These are phyloP conservation scores for Erebia epiphron DNA, from an alignment of 2,888 invertebrate genomes.

Conservation along the genomic window DNA sequence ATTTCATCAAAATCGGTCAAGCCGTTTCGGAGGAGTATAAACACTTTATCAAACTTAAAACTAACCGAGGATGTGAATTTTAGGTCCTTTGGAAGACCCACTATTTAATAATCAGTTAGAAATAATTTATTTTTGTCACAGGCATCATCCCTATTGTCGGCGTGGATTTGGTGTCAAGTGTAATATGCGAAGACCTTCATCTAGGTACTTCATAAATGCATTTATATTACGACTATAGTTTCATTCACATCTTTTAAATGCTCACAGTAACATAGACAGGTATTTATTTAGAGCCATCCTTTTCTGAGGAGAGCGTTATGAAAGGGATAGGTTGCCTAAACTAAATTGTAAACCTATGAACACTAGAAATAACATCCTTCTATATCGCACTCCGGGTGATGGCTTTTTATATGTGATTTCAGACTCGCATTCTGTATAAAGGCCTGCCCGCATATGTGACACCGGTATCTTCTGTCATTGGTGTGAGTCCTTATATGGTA, in stretches of 20 bases:
- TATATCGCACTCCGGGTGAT: slow-evolving; percentile 68
- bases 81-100: too few relatives aligned
- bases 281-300: too few relatives aligned
- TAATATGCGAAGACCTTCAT: not conserved
- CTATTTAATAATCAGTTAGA: too few relatives aligned
- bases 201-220: slow-evolving; percentile 3
- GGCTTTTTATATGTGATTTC: slow-evolving; percentile 82
- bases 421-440: slow-evolving; percentile 83
- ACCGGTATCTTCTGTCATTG: slow-evolving; percentile 79
- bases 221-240: not conserved
- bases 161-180: too few relatives aligned
- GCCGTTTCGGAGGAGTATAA: too few relatives aligned
- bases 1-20: too few relatives aligned
- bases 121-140: too few relatives aligned
- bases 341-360: not conserved
- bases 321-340: too few relatives aligned
- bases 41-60: too few relatives aligned
- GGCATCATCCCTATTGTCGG: too few relatives aligned
- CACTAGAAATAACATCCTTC: slow-evolving; percentile 47
- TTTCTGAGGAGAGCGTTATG: too few relatives aligned
- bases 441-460: slow-evolving; percentile 75
- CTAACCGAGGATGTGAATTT: too few relatives aligned
- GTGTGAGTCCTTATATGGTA: slow-evolving; percentile 82
- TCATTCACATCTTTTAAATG: not conserved
- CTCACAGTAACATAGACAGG: not conserved